These are phyloP conservation scores for Brachynemurus nebulosus DNA, from an alignment of 2,888 invertebrate species.

Conservation along the genomic window DNA sequence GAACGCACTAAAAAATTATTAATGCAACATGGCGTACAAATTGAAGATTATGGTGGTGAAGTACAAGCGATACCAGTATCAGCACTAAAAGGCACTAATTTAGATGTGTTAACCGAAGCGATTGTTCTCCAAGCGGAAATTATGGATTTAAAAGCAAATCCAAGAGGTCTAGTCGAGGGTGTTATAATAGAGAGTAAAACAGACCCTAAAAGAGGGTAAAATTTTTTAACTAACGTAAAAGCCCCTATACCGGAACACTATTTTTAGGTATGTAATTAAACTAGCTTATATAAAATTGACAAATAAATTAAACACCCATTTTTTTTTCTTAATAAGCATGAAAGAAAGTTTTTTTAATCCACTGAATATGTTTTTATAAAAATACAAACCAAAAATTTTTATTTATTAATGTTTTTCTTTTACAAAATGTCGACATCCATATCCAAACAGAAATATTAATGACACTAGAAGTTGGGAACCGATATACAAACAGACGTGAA, in stretches of 20 bases:
- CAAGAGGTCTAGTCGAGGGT: constrained; percentile 74
- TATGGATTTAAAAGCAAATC: constrained; percentile 75
- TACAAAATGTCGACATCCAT: too few species aligned
- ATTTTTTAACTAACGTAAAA: constrained; percentile 49
- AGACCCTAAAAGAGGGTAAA: constrained; percentile 50
- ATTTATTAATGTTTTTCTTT: background rate
- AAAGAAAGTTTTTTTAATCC: too few species aligned
- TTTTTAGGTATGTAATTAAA: constrained; percentile 70
- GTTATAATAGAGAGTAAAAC: constrained; percentile 76
- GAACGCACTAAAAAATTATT: constrained; percentile 61
- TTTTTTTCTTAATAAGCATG: too few species aligned
- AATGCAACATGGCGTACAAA: constrained; percentile 59
- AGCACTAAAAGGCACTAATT: constrained; percentile 69
- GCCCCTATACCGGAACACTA: too few species aligned
- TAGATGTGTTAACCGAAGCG: constrained; percentile 68
- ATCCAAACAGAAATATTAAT: too few species aligned
- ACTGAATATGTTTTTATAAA: too few species aligned
- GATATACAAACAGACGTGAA: too few species aligned
- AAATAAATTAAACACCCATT: too few species aligned
- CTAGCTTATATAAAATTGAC: constrained; percentile 72
- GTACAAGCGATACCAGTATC: constrained; percentile 84
- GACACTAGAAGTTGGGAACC: too few species aligned
- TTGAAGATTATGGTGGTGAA: constrained; percentile 86
- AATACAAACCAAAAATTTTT: too few species aligned
- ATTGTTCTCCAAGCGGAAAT: constrained; percentile 73